Evolutionary conservation across 2,888 invertebrate species (phyloP).

Genomic region (Carabus problematicus): DNA sequence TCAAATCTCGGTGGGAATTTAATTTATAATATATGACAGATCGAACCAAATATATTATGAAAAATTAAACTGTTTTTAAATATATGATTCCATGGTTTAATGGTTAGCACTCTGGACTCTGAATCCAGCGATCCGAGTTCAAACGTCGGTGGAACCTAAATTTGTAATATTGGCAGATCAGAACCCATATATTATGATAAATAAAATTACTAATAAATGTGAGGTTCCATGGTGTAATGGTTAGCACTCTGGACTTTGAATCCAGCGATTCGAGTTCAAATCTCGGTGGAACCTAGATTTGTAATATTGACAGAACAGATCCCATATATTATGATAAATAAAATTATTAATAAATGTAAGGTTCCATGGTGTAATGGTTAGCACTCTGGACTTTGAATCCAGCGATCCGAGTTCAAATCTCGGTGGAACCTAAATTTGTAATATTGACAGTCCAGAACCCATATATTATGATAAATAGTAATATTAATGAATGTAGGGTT

Average conservation of each 20-base stretch:
- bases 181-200: too few species aligned
- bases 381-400: conserved; percentile 83
- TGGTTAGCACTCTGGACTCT: conserved; percentile 83
- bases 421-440: conserved; percentile 68
- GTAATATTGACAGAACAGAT: too few species aligned
- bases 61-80: too few species aligned
- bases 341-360: conserved; percentile 47
- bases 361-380: conserved; percentile 80
- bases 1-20: conserved; percentile 79
- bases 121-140: conserved; percentile 83
- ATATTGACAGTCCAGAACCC: too few species aligned
- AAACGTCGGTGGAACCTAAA: conserved; percentile 76
- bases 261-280: conserved; percentile 83
- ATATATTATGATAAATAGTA: too few species aligned
- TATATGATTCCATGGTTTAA: too few species aligned
- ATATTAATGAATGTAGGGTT: too few species aligned
- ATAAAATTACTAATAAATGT: not conserved
- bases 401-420: conserved; percentile 83
- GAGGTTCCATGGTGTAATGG: conserved; percentile 77
- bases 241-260: conserved; percentile 83
- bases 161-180: too few species aligned
- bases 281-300: conserved; percentile 73
- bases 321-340: not conserved
- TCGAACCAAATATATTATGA: too few species aligned
- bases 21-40: not conserved